Base-by-base conservation (phyloP, 2,888 invertebrate genomes). In the Mactromeris polynyma region DNA sequence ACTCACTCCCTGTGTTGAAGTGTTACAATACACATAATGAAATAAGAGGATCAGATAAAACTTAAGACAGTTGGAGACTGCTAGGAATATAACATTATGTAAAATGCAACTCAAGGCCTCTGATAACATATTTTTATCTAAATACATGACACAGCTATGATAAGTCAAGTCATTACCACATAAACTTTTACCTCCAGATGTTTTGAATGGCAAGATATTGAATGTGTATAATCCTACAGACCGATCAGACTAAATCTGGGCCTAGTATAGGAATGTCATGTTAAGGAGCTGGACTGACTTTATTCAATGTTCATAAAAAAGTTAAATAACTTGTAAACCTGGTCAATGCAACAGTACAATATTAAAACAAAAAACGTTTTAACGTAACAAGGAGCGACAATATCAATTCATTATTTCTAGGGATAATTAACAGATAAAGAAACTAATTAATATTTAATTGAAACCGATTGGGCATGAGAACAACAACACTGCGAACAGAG, bases 361-460 rank as follows among this genome's bases (percentile, higher is more conserved):
- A 26, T 11, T 9, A 2, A 4, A 64, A 2, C 26, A 3, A 26
- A 64, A 26, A 1, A 26, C 26, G 26, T 64, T 9, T 64, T 26
- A 64, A 26, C 26, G n/a, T 9, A 26, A 64, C 58, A n/a, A n/a
- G 58, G 26, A n/a, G 26, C 26, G 58, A 21, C 58, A 64, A 26
- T 26, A 6, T 21, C 58, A 58, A 64, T 64, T 64, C 26, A 64
- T 26, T 1, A 64, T 26, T 64, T 26, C 58, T 26, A 9, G 26
- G 26, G 58, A 64, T 26, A 64, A 26, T 64, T n/a, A 64, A 64
- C 58, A 26, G 58, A 26, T 64, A 64, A 51, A 51, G 19, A 17
- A 26, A 64, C 58, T 64, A 64, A 64, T 64, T 64, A 64, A 64
- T 64, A 64, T 64, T 64, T 64, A n/a, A 64, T 64, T 64, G 26